phyloP scores from a whole-genome alignment of 1,140 invertebrate genomes.

The Megalopta genalis region DNA sequence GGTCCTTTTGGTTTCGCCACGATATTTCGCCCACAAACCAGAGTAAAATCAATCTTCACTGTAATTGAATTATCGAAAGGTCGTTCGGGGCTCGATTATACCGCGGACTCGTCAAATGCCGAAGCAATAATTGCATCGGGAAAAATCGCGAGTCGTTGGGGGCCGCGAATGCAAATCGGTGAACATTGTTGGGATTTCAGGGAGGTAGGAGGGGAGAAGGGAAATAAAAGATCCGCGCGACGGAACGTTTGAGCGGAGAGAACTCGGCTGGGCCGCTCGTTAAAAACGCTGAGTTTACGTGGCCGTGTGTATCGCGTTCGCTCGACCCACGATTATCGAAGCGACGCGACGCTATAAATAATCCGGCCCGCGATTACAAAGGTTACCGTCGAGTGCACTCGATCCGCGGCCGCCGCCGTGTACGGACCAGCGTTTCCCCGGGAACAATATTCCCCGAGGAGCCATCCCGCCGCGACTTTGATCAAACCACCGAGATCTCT shows the following conservation, averaged over 20 bases:
- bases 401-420: background rate
- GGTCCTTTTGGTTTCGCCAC: no score
- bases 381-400: background rate
- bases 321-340: slow-evolving; percentile 22
- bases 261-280: slow-evolving; percentile 4
- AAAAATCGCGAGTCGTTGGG: no score
- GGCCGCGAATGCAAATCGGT: no score
- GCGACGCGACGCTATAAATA: slow-evolving; percentile 24
- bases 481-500: background rate
- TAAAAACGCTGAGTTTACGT: slow-evolving; percentile 22
- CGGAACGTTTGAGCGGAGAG: background rate
- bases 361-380: slow-evolving; percentile 15
- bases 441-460: background rate
- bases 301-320: slow-evolving; percentile 3
- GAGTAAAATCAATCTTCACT: no score
- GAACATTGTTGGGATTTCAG: no score
- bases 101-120: no score
- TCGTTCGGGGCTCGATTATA: no score
- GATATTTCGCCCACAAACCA: no score
- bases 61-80: no score
- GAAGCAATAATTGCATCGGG: no score
- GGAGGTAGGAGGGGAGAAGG: no score
- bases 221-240: no score
- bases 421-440: background rate
- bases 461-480: background rate